phyloP scores from a whole-genome alignment of 2,888 invertebrate species.

The Piscicola geometra region DNA sequence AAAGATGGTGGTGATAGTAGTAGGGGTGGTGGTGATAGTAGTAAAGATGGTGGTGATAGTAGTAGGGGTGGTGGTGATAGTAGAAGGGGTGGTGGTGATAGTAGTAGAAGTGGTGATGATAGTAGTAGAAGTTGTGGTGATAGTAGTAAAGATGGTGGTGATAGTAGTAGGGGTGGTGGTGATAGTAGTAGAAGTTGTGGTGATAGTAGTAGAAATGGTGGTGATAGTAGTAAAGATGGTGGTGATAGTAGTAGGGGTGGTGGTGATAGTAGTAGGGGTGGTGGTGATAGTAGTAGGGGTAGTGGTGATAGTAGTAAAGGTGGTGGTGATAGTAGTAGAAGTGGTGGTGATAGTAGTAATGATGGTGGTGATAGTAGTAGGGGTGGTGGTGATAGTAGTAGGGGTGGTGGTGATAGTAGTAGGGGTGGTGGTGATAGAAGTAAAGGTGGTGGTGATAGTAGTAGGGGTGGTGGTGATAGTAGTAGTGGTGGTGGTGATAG shows the following conservation, averaged over 20 bases:
- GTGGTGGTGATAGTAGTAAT: too few species aligned
- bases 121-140: neutral
- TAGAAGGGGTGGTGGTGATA: neutral
- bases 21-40: neutral
- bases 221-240: conserved; percentile 15
- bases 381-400: too few species aligned
- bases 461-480: too few species aligned
- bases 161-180: neutral
- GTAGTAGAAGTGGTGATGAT: conserved; percentile 8
- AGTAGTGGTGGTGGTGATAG: too few species aligned
- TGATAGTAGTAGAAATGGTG: neutral
- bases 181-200: neutral
- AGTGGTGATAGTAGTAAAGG: neutral
- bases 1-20: neutral
- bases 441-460: too few species aligned
- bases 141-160: neutral
- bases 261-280: conserved; percentile 8
- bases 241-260: neutral
- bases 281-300: neutral
- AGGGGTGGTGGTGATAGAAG: too few species aligned
- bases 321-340: neutral
- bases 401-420: too few species aligned
- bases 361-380: too few species aligned
- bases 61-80: conserved; percentile 8
- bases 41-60: conserved; percentile 18